Conservation (phyloP, 2,113 vertebrate species). For the Boleophthalmus pectinirostris region DNA sequence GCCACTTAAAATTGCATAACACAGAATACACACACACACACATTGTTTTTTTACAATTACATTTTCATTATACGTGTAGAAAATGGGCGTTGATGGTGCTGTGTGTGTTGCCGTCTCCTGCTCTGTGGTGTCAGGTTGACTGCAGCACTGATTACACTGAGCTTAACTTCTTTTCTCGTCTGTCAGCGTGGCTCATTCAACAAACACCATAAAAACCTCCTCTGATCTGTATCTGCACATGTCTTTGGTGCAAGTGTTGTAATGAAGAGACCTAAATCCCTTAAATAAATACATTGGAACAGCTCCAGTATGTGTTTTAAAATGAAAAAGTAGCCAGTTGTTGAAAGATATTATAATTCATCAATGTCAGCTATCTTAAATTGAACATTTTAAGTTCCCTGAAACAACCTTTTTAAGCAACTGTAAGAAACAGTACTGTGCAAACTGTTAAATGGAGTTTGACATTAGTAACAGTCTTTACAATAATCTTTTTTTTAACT, state of each 20-base stretch:
- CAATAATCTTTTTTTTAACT: too few species aligned
- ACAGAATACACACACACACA: not conserved
- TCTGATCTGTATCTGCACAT: slow-evolving; percentile 27
- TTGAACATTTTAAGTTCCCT: not conserved
- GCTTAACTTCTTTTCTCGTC: slow-evolving; percentile 29
- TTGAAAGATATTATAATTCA: not conserved
- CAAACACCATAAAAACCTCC: slow-evolving; percentile 22
- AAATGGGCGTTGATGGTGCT: not conserved
- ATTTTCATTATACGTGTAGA: not conserved
- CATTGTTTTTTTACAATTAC: not conserved
- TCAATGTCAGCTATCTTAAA: not conserved
- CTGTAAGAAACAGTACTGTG: too few species aligned
- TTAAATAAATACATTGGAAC: slow-evolving; percentile 37
- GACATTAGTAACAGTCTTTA: too few species aligned
- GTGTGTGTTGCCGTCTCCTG: not conserved
- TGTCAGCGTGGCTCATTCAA: slow-evolving; percentile 24
- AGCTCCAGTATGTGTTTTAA: slow-evolving; percentile 2
- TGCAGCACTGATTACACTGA: slow-evolving; percentile 17
- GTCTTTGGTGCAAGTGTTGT: slow-evolving; percentile 22
- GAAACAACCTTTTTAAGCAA: not conserved
- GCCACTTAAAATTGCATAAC: too few species aligned
- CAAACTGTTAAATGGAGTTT: too few species aligned
- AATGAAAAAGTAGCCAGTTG: not conserved
- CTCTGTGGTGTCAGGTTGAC: slow-evolving; percentile 8
- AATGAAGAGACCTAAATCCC: slow-evolving; percentile 33